Conservation (phyloP, 2,113 vertebrate genomes). For the Apus apus region DNA sequence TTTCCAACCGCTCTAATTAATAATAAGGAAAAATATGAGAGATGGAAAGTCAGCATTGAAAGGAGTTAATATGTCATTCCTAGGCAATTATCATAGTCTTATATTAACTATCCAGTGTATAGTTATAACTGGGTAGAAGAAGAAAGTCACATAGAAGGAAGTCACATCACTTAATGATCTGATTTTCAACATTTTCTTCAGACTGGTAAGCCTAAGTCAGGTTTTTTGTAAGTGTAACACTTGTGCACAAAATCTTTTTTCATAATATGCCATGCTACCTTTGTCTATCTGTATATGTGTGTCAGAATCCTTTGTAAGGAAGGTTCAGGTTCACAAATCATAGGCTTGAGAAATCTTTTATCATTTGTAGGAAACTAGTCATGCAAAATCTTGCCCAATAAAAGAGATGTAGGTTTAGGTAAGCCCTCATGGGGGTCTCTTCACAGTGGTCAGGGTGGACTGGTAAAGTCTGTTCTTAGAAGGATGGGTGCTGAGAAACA, state of each 20-base stretch:
- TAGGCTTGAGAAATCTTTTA: neutral
- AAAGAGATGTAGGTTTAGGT: neutral
- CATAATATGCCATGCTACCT: neutral
- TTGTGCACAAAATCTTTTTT: neutral
- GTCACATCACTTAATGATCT: too few species aligned
- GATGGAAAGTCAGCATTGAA: neutral
- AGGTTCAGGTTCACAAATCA: neutral
- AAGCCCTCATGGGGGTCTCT: neutral
- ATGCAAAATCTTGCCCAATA: neutral
- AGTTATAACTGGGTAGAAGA: neutral
- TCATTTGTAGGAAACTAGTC: neutral
- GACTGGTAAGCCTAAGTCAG: neutral
- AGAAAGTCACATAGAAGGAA: neutral
- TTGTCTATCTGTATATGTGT: accelerated
- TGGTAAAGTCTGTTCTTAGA: neutral
- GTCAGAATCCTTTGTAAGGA: neutral
- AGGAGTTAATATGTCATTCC: neutral
- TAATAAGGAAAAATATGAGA: neutral
- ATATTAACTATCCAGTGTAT: neutral
- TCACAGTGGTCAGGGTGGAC: neutral
- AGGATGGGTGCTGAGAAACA: neutral
- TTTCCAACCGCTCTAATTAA: neutral
- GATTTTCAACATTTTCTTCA: neutral
- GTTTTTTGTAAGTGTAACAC: neutral
- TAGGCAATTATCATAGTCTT: neutral